Base-by-base conservation (phyloP, 2,113 vertebrate species). In the Chrysochloris asiatica region DNA sequence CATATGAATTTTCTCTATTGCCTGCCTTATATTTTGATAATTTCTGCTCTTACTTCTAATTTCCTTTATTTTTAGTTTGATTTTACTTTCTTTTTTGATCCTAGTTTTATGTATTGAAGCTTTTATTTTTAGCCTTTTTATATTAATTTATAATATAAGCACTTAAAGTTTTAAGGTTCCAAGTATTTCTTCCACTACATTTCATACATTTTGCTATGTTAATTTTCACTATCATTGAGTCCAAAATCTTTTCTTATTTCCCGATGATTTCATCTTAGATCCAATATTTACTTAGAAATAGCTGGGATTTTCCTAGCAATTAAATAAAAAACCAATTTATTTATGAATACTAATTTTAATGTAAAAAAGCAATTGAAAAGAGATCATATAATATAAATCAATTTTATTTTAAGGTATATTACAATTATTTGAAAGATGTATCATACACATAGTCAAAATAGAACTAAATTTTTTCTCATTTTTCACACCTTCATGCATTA, bases 391-490 rank as follows among this genome's bases (percentile, higher is more conserved):
- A 16, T 48, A 43, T 41, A 14, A 38, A 65, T n/a, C 17, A 67
- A 11, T 65, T 88, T 87, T 91, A 83, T 75, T 56, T 0, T 88
- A 79, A 83, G 14, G 26, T 4, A 82, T 77, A 61, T 73, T 67
- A 89, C 75, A 90, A 88, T 56, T 88, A 65, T 82, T 81, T 30
- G 92, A 85, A 92, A 41, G 47, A 63, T 86, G 73, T 4, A 47
- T 4, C 24, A 79, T 16, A 52, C 12, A 69, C 71, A n/a, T 83
- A 75, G 54, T 94, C 59, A 82, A 85, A 45, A 56, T 47, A 36
- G 33, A 77, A 77, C 61, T 43, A 61, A 87, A 17, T 71, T 90
- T 69, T 52, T 80, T 84, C 45, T 73, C 30, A 54, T 61, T 86
- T 50, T 83, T 45, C 2, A 36, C 22, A 76, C 54, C 30, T 45